A percentile compares a stretch with the other conserved stretches of the same genome.
Conservation (phyloP, 2,888 invertebrate species). For the Venustoraphidia nigricollis region DNA sequence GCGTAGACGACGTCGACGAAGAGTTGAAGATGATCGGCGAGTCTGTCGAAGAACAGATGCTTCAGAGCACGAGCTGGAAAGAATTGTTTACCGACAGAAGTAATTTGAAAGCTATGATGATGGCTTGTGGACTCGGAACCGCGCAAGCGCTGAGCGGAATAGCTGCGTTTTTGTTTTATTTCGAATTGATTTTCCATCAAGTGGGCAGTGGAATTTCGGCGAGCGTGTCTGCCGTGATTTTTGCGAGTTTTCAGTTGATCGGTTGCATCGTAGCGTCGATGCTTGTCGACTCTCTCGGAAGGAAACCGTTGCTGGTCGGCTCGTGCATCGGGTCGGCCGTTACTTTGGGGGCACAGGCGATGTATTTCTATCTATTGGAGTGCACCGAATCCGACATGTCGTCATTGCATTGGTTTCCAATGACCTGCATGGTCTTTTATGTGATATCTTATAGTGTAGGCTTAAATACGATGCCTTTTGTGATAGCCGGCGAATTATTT, state of each 20-base stretch:
- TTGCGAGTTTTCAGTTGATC: constrained; percentile 35
- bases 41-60: constrained; percentile 34
- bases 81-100: constrained; percentile 33
- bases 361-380: constrained; percentile 19
- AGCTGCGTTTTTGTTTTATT: constrained; percentile 37
- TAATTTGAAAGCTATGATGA: constrained; percentile 39
- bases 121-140: constrained; percentile 36
- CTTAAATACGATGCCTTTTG: constrained; percentile 24
- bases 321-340: constrained; percentile 32
- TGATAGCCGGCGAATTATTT: constrained; percentile 29
- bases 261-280: constrained; percentile 27
- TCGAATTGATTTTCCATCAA: constrained; percentile 37
- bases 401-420: constrained; percentile 14
- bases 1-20: constrained; percentile 17
- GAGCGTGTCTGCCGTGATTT: constrained; percentile 26
- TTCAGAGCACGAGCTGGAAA: constrained; percentile 31
- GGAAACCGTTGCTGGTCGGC: constrained; percentile 37
- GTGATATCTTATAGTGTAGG: constrained; percentile 15
- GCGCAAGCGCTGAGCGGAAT: constrained; percentile 41
- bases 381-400: constrained; percentile 17
- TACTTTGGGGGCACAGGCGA: constrained; percentile 16
- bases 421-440: constrained; percentile 3
- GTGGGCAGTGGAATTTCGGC: constrained; percentile 24
- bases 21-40: constrained; percentile 31
- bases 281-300: constrained; percentile 40